Evolutionary conservation across 2,888 invertebrate genomes (phyloP), one percentile per base, ranked within the genome.

Genomic region (Troilus luridus): DNA sequence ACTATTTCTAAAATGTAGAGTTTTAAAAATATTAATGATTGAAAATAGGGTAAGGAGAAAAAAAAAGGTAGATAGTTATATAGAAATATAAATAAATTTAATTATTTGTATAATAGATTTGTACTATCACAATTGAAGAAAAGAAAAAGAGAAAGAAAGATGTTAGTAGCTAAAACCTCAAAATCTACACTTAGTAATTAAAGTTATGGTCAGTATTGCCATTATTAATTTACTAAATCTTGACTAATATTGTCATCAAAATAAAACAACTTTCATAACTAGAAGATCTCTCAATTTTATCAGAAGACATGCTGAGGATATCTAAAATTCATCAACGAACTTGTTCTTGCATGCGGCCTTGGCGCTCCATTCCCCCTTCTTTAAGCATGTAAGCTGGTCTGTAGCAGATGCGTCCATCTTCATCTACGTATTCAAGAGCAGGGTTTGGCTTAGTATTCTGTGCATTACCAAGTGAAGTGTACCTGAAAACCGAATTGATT

Each of bases 391-490:
- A 97, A 0, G 98, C 98, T 0, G 98, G 97, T 67, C 95, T 94
- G 94, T 97, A 98, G 58, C 94, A 93, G 91, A 94, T 94, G 92
- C 93, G 94, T 67, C 94, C 96, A 93, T 94, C 94, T 58, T 92
- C 91, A 93, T 96, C 95, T 24, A 94, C 94, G 92, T 94, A 95
- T 72, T 95, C 94, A 91, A 98, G 94, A 67, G 96, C 95, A 0
- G 97, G 97, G 95, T 99, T 98, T 1, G 96, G 97, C 92, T 95
- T 94, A 0, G 98, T 98, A 94, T 98, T 98, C 77, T 95, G 95
- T 92, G 95, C 95, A 94, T 97, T 97, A 89, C 98, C 99, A 93
- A 99, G 95, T 59, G 98, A 99, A 0, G 98, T 98, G 94, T 97
- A 98, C 77, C 97, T 97, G 19, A 5, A 90, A 67, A 77, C n/a